Evolutionary conservation across 2,113 vertebrate species (phyloP).

Genomic region (Ophthalmotilapia sp.): DNA sequence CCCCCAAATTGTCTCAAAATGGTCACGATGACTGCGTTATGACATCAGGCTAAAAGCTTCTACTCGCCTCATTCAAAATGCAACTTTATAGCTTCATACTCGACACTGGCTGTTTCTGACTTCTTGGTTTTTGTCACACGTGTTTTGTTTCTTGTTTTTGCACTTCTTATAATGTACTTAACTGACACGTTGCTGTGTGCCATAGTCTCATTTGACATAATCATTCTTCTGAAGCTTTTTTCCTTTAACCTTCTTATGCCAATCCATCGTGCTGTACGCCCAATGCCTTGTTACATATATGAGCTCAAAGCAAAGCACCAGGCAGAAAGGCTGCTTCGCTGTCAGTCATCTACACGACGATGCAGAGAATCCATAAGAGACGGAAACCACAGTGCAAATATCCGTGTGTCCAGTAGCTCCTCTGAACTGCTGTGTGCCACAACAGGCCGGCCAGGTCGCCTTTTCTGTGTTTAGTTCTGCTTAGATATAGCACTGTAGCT

Average conservation of each 20-base stretch:
- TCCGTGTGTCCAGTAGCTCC: slow-evolving; percentile 27
- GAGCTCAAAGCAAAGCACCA: slow-evolving; percentile 14
- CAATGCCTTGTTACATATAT: slow-evolving; percentile 49
- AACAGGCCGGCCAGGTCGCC: slow-evolving; percentile 35
- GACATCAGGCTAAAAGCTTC: background rate
- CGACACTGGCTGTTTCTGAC: background rate
- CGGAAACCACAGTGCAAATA: slow-evolving; percentile 21
- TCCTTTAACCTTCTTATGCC: slow-evolving; percentile 42
- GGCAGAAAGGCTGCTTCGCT: slow-evolving; percentile 24
- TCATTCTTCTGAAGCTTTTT: slow-evolving; percentile 22
- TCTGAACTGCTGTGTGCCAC: slow-evolving; percentile 26
- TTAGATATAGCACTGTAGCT: slow-evolving; percentile 31
- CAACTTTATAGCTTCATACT: slow-evolving; percentile 6
- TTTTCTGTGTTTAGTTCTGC: slow-evolving; percentile 27
- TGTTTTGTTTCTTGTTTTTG: slow-evolving; percentile 10
- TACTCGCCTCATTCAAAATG: slow-evolving; percentile 5
- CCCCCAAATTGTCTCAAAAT: background rate
- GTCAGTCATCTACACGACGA: background rate
- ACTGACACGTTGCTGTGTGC: slow-evolving; percentile 32
- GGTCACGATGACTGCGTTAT: background rate
- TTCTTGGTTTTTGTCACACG: slow-evolving; percentile 4
- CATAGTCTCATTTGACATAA: slow-evolving; percentile 53
- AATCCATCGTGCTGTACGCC: slow-evolving; percentile 56
- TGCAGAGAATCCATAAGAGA: background rate
- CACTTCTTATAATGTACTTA: slow-evolving; percentile 16